Evolutionary conservation across 2,113 vertebrate genomes (phyloP).

Genomic region (Alaudala cheleensis): DNA sequence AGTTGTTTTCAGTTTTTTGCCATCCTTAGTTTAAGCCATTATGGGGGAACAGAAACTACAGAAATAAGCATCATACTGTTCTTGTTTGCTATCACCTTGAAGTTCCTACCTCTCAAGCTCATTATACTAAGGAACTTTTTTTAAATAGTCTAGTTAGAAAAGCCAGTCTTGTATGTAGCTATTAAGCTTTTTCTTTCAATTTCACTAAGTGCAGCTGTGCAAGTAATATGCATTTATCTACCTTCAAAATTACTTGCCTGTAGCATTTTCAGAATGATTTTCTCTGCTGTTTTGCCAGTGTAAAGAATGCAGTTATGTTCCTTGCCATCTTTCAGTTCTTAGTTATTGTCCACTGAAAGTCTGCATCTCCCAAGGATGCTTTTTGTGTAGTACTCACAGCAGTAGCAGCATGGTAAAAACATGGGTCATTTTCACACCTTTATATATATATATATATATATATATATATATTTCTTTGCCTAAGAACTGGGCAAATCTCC

Average conservation of each 20-base stretch:
- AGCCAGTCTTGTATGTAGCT: not conserved
- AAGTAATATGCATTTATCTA: not conserved
- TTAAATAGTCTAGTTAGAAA: not conserved
- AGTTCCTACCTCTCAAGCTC: not conserved
- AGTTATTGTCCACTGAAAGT: not conserved
- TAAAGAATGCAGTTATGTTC: not conserved
- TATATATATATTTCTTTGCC: not conserved
- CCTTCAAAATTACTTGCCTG: slow-evolving; percentile 11
- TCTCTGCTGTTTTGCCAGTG: not conserved
- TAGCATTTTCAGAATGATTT: not conserved
- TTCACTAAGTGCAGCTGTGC: not conserved
- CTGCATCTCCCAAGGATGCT: not conserved
- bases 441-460: not conserved
- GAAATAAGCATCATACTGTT: not conserved
- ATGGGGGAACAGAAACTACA: not conserved
- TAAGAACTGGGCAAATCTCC: not conserved
- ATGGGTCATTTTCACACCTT: not conserved
- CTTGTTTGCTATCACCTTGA: not conserved
- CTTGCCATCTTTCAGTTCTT: not conserved
- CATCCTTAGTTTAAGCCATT: not conserved
- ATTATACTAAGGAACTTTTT: not conserved
- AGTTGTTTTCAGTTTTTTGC: not conserved
- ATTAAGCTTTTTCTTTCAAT: not conserved
- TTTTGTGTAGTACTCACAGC: not conserved
- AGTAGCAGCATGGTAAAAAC: not conserved